phyloP scores from a whole-genome alignment of 2,888 invertebrate genomes.

The Apocheima hispidaria region DNA sequence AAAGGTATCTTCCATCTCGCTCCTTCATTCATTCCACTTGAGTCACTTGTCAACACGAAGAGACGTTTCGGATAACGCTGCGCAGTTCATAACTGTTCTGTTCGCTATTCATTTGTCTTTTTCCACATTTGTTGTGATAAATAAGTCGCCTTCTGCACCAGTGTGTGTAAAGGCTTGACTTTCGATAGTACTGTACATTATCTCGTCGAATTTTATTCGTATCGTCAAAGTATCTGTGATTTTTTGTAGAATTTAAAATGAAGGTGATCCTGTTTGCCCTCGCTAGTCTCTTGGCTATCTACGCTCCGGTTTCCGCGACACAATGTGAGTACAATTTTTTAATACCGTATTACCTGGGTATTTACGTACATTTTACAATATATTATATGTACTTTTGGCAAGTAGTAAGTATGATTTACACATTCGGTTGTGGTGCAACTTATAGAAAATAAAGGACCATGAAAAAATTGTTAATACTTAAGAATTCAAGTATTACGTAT shows the following conservation, averaged over 20 bases:
- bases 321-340: slow-evolving; percentile 91
- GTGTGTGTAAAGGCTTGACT: slow-evolving; percentile 95
- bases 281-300: slow-evolving; percentile 79
- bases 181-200: slow-evolving; percentile 61
- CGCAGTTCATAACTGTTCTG: slow-evolving; percentile 74
- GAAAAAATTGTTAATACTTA: no score
- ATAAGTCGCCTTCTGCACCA: slow-evolving; percentile 94
- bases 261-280: slow-evolving; percentile 84
- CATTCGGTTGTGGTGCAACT: not conserved
- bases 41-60: slow-evolving; percentile 74
- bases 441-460: not conserved
- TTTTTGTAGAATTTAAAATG: slow-evolving; percentile 80
- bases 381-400: not conserved
- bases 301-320: slow-evolving; percentile 82
- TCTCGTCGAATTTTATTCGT: slow-evolving; percentile 47
- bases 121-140: slow-evolving; percentile 65
- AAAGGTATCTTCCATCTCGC: slow-evolving; percentile 62
- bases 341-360: no score
- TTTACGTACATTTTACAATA: slow-evolving; percentile 22
- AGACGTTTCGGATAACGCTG: slow-evolving; percentile 77
- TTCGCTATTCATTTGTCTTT: slow-evolving; percentile 63
- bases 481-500: no score
- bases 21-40: slow-evolving; percentile 67
- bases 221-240: slow-evolving; percentile 84
- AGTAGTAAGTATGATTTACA: not conserved